These are phyloP conservation scores for Datnioides undecimradiatus DNA, from an alignment of 2,113 vertebrate genomes.

Conservation along the genomic window DNA sequence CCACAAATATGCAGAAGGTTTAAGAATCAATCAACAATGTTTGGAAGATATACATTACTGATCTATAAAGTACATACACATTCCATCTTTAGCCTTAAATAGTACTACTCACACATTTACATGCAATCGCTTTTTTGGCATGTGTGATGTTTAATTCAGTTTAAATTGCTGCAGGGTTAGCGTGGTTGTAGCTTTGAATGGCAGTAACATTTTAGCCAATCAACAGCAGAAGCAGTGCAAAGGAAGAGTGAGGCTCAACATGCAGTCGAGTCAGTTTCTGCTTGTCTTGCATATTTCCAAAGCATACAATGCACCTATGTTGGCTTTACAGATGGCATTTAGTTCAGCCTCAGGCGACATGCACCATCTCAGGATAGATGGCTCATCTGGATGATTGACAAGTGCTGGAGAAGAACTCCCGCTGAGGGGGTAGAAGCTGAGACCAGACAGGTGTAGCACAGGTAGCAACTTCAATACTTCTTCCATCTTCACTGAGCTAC, in stretches of 20 bases:
- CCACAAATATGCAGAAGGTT: not conserved
- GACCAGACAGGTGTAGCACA: conserved; percentile 22
- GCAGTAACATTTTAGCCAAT: not conserved
- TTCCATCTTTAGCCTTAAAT: not conserved
- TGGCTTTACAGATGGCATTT: conserved; percentile 34
- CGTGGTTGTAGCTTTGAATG: not conserved
- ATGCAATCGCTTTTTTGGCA: not conserved
- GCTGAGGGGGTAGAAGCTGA: conserved; percentile 16
- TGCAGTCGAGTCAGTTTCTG: not conserved
- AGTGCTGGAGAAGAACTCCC: conserved; percentile 1
- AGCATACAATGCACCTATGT: conserved; percentile 13
- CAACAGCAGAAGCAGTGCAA: not conserved
- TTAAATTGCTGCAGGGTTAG: not conserved
- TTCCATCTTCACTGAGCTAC: conserved; percentile 14
- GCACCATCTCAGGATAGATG: conserved; percentile 14
- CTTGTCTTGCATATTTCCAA: conserved; percentile 12
- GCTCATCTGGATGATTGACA: conserved; percentile 57
- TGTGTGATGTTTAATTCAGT: not conserved
- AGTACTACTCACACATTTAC: not conserved
- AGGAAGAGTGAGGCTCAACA: not conserved
- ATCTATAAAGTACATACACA: not conserved
- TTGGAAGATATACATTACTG: not conserved
- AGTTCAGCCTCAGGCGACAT: conserved; percentile 33
- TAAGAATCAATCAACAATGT: not conserved
- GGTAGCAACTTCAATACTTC: conserved; percentile 13